Evolutionary conservation across 2,888 invertebrate species (phyloP), one percentile per base, ranked within the genome.

Genomic region (Drosophila fungiperda): DNA sequence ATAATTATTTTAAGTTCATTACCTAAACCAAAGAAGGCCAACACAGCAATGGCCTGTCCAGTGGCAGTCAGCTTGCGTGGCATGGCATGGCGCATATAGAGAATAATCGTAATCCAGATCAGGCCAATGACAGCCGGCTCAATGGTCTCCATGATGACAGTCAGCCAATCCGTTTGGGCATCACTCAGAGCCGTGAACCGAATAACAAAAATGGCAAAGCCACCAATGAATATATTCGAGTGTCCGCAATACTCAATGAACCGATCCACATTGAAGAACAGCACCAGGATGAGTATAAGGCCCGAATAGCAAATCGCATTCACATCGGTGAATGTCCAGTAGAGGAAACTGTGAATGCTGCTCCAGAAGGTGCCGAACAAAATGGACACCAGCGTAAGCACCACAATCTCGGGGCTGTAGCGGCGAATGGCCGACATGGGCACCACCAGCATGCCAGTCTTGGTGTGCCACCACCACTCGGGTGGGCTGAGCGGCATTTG

Each of bases 381-480:
- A 7, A 96, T 94, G 32, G 97, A 94, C 5, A 97, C 95, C 29
- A 96, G 92, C 40, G 96, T 94, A 1, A 97, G 94, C 0, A 96
- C 95, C 1, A 95, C 95, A 11, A 95, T 96, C 93, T 97, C 97
- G 7, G 96, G 95, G 40, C 96, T 95, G 91, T 96, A 97, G 59
- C 96, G 95, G 40, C 96, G 94, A 57, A 96, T 95, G 8, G 96
- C 95, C 76, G 95, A 96, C 96, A 97, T 96, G n/a, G 97, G 97
- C 90, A 96, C 94, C 12, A 97, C 95, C 66, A 97, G 90, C 93
- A 96, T 95, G 45, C 96, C 97, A 12, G 96, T 96, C 85, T 96
- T 94, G 3, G 97, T 97, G 89, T 97, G 96, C 97, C 97, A 97
- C 96, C 96, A 97, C 97, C 97, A 97, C 92, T 97, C 97, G 0